Evolutionary conservation across 2,113 vertebrate species (phyloP).

Genomic region (Sphaerodactylus townsendi): DNA sequence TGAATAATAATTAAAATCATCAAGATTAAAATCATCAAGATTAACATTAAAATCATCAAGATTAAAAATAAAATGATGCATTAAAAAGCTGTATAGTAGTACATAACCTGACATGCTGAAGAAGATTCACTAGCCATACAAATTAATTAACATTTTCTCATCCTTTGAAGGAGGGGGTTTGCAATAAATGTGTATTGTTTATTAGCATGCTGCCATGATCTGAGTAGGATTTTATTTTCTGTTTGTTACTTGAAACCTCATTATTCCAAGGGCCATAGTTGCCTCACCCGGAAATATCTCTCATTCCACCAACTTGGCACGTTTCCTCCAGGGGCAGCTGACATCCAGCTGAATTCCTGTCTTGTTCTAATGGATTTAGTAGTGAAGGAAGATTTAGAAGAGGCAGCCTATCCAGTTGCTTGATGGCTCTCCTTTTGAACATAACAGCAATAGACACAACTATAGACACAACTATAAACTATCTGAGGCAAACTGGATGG

Average conservation of each 20-base stretch:
- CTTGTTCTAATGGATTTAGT: slow-evolving; percentile 27
- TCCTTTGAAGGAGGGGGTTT: slow-evolving; percentile 38
- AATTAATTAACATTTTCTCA: slow-evolving; percentile 10
- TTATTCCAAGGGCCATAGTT: slow-evolving; percentile 53
- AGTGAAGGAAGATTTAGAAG: slow-evolving; percentile 37
- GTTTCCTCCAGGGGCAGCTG: slow-evolving; percentile 41
- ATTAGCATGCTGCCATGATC: slow-evolving; percentile 1
- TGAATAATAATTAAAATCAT: no score
- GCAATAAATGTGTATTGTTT: slow-evolving; percentile 20
- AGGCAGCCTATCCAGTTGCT: neutral
- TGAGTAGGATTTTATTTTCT: slow-evolving; percentile 44
- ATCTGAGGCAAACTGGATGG: no score
- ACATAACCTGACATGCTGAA: neutral
- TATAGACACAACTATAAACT: no score
- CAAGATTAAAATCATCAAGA: no score
- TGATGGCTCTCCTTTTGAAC: neutral
- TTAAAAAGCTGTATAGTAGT: neutral
- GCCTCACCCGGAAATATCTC: slow-evolving; percentile 61
- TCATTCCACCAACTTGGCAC: slow-evolving; percentile 51
- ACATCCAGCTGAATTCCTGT: slow-evolving; percentile 40
- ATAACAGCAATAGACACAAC: neutral
- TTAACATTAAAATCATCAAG: no score
- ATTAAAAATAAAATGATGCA: neutral
- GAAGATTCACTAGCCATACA: neutral
- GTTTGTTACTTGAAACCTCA: slow-evolving; percentile 50